Conservation (phyloP, 2,113 vertebrate genomes). For the Pholis gunnellus region DNA sequence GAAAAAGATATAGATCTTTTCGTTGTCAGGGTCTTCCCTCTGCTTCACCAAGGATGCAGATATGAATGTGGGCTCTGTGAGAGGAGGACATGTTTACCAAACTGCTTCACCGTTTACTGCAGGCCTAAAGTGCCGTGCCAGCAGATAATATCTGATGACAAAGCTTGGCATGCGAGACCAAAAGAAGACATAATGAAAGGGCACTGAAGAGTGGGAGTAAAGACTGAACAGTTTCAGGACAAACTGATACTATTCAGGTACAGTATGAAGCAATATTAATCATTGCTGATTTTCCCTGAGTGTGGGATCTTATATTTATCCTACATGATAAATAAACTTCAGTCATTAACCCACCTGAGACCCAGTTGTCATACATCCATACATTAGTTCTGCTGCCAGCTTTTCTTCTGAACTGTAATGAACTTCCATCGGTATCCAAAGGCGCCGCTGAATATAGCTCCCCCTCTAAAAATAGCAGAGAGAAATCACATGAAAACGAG, state of each 20-base stretch:
- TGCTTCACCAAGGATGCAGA: slow-evolving; percentile 85
- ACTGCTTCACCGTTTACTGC: not conserved
- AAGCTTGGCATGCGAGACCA: not conserved
- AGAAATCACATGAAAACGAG: slow-evolving; percentile 2
- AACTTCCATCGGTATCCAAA: slow-evolving; percentile 70
- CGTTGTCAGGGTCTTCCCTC: slow-evolving; percentile 83
- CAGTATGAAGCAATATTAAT: not conserved
- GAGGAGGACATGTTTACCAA: not conserved
- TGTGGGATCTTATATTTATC: not conserved
- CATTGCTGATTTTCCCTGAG: not conserved
- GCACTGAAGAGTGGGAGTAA: not conserved
- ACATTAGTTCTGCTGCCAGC: slow-evolving; percentile 67
- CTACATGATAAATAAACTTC: not conserved
- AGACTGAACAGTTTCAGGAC: not conserved
- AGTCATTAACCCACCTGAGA: slow-evolving; percentile 73
- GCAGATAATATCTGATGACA: not conserved
- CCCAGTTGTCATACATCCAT: slow-evolving; percentile 83
- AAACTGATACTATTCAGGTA: not conserved
- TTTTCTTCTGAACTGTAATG: slow-evolving; percentile 81
- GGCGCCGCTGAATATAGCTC: slow-evolving; percentile 83
- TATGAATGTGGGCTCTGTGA: slow-evolving; percentile 90
- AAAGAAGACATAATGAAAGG: not conserved
- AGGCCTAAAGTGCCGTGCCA: not conserved
- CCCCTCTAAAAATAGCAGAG: slow-evolving; percentile 71
- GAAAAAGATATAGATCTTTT: slow-evolving; percentile 94